A percentile compares a stretch with the other conserved stretches of the same genome.
phyloP scores from a whole-genome alignment of 1,140 invertebrate species.

The Lethrus apterus region DNA sequence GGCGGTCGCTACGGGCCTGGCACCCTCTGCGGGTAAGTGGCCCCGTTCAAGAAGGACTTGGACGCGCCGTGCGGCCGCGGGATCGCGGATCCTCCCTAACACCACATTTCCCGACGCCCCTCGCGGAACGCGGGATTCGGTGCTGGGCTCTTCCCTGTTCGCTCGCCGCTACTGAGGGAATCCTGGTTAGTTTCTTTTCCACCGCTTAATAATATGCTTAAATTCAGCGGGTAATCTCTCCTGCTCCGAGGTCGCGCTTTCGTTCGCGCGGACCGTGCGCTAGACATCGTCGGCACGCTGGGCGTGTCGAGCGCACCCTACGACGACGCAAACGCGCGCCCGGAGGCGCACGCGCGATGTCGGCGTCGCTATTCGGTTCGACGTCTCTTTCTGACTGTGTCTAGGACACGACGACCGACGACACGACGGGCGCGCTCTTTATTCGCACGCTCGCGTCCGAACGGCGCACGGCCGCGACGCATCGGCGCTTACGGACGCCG shows the following conservation, averaged over 20 bases:
- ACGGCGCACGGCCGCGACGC: too few species aligned
- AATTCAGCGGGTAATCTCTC: conserved; percentile 68
- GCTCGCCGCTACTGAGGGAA: conserved; percentile 82
- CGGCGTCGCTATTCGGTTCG: too few species aligned
- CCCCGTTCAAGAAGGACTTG: conserved; percentile 64
- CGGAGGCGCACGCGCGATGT: too few species aligned
- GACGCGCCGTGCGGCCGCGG: conserved; percentile 42
- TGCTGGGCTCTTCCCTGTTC: conserved; percentile 72
- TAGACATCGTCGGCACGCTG: neutral
- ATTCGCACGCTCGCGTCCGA: too few species aligned
- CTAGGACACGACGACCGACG: too few species aligned
- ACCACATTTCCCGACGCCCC: conserved; percentile 54
- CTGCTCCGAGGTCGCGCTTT: conserved; percentile 57
- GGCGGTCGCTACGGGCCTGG: too few species aligned
- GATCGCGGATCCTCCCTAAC: conserved; percentile 50
- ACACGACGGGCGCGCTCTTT: too few species aligned
- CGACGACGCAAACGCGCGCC: too few species aligned
- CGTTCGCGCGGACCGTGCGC: conserved; percentile 12
- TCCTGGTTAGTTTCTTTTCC: conserved; percentile 89
- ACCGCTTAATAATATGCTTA: conserved; percentile 87
- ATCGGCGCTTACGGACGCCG: too few species aligned
- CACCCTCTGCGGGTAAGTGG: conserved; percentile 62
- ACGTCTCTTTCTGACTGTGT: too few species aligned
- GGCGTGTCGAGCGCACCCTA: neutral
- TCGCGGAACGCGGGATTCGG: conserved; percentile 45